phyloP scores from a whole-genome alignment of 2,888 invertebrate genomes.

The Lapara coniferarum region DNA sequence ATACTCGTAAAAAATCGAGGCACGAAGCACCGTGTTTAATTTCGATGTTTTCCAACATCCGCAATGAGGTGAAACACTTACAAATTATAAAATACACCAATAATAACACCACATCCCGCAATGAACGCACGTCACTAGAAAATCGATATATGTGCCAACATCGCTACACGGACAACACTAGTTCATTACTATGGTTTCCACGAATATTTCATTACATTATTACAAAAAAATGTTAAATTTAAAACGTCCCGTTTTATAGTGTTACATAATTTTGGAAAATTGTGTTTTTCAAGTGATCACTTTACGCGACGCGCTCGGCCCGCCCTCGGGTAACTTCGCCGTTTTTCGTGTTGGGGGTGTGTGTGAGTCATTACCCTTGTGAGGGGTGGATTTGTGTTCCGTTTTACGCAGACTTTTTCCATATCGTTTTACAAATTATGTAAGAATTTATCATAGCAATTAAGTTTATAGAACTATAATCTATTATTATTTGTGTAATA shows the following conservation, averaged over 20 bases:
- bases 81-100: slow-evolving; percentile 54
- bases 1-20: slow-evolving; percentile 1
- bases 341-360: slow-evolving; percentile 53
- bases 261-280: slow-evolving; percentile 73
- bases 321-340: slow-evolving; percentile 58
- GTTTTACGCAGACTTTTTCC: slow-evolving; percentile 47
- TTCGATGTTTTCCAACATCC: slow-evolving; percentile 15
- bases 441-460: neutral
- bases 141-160: slow-evolving; percentile 66
- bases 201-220: slow-evolving; percentile 36
- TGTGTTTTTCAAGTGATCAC: slow-evolving; percentile 66
- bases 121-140: slow-evolving; percentile 68
- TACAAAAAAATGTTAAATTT: slow-evolving; percentile 49
- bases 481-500: too few species aligned
- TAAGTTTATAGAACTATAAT: too few species aligned
- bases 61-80: slow-evolving; percentile 44
- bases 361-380: slow-evolving; percentile 73
- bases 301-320: slow-evolving; percentile 57
- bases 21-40: neutral
- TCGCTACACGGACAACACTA: slow-evolving; percentile 35
- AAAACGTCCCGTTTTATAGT: slow-evolving; percentile 29
- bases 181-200: slow-evolving; percentile 42
- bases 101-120: slow-evolving; percentile 72
- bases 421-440: neutral
- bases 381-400: slow-evolving; percentile 73